These are phyloP conservation scores for Buceros bicornis DNA, from an alignment of 2,797 vertebrate species.

Conservation along the genomic window DNA sequence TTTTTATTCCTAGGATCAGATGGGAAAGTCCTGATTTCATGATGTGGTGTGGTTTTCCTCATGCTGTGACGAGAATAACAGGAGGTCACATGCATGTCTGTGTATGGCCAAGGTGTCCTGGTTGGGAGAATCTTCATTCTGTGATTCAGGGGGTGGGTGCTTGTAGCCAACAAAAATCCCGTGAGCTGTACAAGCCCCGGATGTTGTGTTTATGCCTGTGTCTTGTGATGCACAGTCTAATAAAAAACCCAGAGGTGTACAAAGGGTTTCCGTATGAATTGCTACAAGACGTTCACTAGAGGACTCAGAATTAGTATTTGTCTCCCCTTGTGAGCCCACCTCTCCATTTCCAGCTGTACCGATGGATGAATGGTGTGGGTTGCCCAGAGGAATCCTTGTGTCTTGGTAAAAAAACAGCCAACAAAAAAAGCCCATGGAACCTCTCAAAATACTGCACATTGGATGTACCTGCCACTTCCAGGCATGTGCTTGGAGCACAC, in stretches of 20 bases:
- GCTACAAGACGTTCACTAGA: neutral
- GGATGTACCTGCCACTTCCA: neutral
- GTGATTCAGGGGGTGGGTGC: neutral
- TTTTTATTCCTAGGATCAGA: neutral
- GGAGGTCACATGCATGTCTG: neutral
- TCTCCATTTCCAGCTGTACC: neutral
- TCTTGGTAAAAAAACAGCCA: neutral
- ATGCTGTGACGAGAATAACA: neutral
- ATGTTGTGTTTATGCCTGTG: fast-evolving
- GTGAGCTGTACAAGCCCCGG: neutral
- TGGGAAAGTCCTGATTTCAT: neutral
- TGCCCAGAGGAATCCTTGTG: neutral
- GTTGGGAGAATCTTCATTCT: neutral
- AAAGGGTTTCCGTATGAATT: neutral
- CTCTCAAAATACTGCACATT: neutral
- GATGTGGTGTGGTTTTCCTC: neutral
- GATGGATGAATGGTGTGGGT: neutral
- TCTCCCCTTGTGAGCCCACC: neutral
- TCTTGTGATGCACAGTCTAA: neutral
- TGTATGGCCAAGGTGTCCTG: neutral
- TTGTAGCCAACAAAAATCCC: neutral
- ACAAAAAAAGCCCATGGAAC: neutral
- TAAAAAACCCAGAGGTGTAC: neutral
- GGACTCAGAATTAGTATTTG: neutral
- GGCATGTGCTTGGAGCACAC: neutral